phyloP scores from a whole-genome alignment of 2,113 vertebrate genomes.

The Myotis yumanensis region DNA sequence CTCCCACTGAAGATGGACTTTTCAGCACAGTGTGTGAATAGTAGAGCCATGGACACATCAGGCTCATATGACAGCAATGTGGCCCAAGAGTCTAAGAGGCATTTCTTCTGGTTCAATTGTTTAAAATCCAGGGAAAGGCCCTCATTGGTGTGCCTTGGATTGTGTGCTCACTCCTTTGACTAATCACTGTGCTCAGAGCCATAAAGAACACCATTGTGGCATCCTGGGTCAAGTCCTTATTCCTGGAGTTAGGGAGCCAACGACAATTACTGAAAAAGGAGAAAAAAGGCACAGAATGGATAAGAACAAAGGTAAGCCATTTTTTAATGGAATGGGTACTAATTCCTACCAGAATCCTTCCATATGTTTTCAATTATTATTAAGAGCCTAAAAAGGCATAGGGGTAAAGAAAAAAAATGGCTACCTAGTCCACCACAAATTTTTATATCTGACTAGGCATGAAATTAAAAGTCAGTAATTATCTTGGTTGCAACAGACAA shows the following conservation, averaged over 20 bases:
- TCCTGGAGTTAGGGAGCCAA: background rate
- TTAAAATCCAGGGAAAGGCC: background rate
- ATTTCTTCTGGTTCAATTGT: background rate
- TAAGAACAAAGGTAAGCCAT: background rate
- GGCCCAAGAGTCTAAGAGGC: background rate
- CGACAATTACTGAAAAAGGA: background rate
- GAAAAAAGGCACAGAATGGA: background rate
- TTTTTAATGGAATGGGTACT: background rate
- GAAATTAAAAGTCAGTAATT: constrained; percentile 36
- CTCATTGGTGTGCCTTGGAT: background rate
- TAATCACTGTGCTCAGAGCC: background rate
- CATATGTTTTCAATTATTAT: background rate
- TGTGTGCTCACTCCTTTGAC: background rate
- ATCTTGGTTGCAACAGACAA: background rate
- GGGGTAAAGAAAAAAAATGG: background rate
- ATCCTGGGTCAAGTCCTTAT: background rate
- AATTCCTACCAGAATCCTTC: background rate
- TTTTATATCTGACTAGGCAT: background rate
- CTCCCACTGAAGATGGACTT: background rate
- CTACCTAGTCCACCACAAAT: background rate
- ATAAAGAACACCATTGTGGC: background rate
- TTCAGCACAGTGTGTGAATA: background rate
- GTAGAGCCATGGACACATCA: background rate
- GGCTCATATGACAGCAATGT: background rate
- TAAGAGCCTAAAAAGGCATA: background rate